A percentile compares a stretch with the other conserved stretches of the same genome.
Conservation (phyloP, 2,113 vertebrate genomes). For the Protomyctophum bolini region DNA sequence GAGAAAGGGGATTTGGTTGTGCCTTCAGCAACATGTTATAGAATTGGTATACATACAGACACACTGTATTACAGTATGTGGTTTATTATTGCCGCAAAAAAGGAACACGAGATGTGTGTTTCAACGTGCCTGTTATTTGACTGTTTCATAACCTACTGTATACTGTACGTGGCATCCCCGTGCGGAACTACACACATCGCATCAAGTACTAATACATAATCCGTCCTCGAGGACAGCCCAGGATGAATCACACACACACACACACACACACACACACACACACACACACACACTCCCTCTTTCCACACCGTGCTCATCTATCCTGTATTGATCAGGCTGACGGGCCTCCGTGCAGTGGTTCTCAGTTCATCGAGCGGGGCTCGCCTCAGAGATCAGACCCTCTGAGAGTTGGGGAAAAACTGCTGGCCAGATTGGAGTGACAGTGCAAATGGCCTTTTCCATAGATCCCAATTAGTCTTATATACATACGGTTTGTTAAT, state of each 20-base stretch:
- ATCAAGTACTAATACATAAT: no score
- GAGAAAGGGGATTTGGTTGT: no score
- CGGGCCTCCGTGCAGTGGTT: constrained; percentile 22
- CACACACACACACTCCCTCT: not conserved
- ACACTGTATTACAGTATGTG: no score
- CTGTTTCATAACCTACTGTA: no score
- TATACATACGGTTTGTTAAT: constrained; percentile 38
- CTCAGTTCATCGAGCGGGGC: constrained; percentile 61
- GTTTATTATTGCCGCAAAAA: no score
- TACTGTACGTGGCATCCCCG: no score
- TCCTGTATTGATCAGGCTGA: constrained; percentile 50
- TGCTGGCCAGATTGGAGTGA: constrained; percentile 29
- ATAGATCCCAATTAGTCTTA: constrained; percentile 57
- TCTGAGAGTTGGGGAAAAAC: constrained; percentile 44
- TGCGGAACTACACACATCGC: no score
- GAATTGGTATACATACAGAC: no score
- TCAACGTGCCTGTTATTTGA: no score
- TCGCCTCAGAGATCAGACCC: constrained; percentile 36
- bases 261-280: not conserved
- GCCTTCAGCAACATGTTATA: no score
- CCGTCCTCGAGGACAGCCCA: no score
- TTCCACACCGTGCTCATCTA: not conserved
- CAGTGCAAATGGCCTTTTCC: constrained; percentile 47
- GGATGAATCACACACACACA: constrained; percentile 7
- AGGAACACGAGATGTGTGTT: no score